These are phyloP conservation scores for Danionella dracula DNA, from an alignment of 2,797 vertebrate genomes.

Conservation along the genomic window DNA sequence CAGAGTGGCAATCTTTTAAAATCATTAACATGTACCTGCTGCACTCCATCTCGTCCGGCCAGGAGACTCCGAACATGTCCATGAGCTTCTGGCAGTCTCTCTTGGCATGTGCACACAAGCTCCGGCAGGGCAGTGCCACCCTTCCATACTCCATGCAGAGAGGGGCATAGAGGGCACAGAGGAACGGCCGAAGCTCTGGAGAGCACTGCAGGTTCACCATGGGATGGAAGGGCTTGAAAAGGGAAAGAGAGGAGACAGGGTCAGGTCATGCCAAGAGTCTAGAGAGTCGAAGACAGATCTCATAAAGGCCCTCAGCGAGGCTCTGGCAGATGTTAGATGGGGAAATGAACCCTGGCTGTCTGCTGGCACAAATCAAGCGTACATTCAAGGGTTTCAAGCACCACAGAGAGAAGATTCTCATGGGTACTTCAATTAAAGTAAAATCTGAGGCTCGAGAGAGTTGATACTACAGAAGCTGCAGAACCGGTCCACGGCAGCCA, in stretches of 20 bases:
- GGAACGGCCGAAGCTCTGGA: slow-evolving; percentile 76
- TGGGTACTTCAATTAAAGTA: too few relatives aligned
- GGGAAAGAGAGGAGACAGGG: slow-evolving; percentile 1
- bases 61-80: slow-evolving; percentile 84
- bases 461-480: too few relatives aligned
- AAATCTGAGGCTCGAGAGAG: too few relatives aligned
- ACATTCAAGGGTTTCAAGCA: neutral
- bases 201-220: slow-evolving; percentile 87
- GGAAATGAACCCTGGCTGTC: neutral
- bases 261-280: slow-evolving; percentile 8
- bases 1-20: too few relatives aligned
- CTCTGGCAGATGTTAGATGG: neutral
- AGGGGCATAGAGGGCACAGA: slow-evolving; percentile 83
- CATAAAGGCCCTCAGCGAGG: neutral
- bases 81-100: slow-evolving; percentile 80
- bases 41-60: slow-evolving; percentile 87
- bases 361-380: neutral
- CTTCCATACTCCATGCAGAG: slow-evolving; percentile 82
- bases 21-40: slow-evolving; percentile 69
- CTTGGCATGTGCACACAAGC: slow-evolving; percentile 73
- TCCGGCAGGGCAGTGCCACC: slow-evolving; percentile 78
- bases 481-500: too few relatives aligned
- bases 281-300: slow-evolving; percentile 25
- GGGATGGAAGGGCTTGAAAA: slow-evolving; percentile 78
- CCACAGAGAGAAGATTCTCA: neutral